Base-by-base conservation (phyloP, 2,113 vertebrate species). In the Leptobrachium ailaonicum region DNA sequence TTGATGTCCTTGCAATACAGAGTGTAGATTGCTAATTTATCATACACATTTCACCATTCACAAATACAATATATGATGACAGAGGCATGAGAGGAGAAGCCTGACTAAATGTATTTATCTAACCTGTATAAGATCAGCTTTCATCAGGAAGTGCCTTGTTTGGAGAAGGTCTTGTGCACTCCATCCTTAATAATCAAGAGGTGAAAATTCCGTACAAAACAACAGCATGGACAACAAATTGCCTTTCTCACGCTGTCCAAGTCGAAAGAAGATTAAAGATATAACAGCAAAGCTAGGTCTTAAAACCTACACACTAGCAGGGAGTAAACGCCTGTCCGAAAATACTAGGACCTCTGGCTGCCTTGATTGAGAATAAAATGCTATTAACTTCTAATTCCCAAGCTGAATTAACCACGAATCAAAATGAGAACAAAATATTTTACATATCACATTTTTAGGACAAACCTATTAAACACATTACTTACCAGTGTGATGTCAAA, bases 241-340 rank as follows among this genome's bases (percentile, higher is more conserved):
- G 53, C 72, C 72, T 80, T 75, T 81, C 53, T 66, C 42, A 58
- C 75, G 66, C 78, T 73, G 7, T 67, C 64, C 72, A 75, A 69
- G 69, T 81, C 79, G 71, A 81, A 75, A 81, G 79, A 75, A 75
- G 79, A 81, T 81, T 81, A 81, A 47, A 68, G 47, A 75, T 58
- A 40, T 60, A 69, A 66, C 64, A 60, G 79, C 72, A 71, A 81
- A 66, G 47, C 70, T 62, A 53, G 64, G 64, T 75, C 64, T 63
- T 81, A 81, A 81, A 81, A 72, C 71, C 79, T 75, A 69, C 79
- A 66, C 14, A 68, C 43, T 81, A 63, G 50, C 71, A 74, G 71
- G 12, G n/a, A 12, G 58, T 80, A 50, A 56, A 50, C 8, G 58
- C 60, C 12, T 74, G 63, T 41, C n/a, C 60, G 45, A 68, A 68